Percentiles rank a stretch among this genome's conserved stretches.
Evolutionary conservation across 2,888 invertebrate genomes (phyloP).

Genomic region (Ichneumoninae sp.): DNA sequence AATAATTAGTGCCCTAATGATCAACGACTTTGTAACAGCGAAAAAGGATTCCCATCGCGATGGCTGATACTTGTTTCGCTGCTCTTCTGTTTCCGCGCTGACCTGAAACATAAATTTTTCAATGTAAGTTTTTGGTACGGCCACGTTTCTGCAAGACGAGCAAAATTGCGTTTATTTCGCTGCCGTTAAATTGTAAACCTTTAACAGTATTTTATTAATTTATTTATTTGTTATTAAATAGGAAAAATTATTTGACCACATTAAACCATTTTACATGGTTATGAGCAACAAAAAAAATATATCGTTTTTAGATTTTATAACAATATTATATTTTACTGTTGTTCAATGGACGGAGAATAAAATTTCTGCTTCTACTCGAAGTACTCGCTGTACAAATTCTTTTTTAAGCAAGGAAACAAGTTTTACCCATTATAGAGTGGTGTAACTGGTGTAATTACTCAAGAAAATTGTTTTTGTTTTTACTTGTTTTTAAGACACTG

Average conservation of each 20-base stretch:
- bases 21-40: slow-evolving; percentile 93
- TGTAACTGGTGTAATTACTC: too few species aligned
- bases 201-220: neutral
- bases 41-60: slow-evolving; percentile 90
- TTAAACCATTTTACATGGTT: neutral
- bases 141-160: neutral
- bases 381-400: too few species aligned
- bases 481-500: neutral
- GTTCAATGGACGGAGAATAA: neutral
- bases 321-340: neutral
- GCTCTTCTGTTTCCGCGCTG: slow-evolving; percentile 76
- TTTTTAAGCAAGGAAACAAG: too few species aligned
- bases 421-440: too few species aligned
- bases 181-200: neutral
- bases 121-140: neutral
- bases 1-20: slow-evolving; percentile 94
- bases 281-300: neutral
- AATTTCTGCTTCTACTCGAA: too few species aligned
- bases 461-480: neutral
- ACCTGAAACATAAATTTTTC: slow-evolving; percentile 67
- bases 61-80: slow-evolving; percentile 74
- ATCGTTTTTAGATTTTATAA: neutral
- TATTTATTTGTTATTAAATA: neutral
- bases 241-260: neutral
- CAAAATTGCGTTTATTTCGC: neutral